These are phyloP conservation scores for Mallateleia sp. DNA, from an alignment of 2,888 invertebrate genomes.

Conservation along the genomic window DNA sequence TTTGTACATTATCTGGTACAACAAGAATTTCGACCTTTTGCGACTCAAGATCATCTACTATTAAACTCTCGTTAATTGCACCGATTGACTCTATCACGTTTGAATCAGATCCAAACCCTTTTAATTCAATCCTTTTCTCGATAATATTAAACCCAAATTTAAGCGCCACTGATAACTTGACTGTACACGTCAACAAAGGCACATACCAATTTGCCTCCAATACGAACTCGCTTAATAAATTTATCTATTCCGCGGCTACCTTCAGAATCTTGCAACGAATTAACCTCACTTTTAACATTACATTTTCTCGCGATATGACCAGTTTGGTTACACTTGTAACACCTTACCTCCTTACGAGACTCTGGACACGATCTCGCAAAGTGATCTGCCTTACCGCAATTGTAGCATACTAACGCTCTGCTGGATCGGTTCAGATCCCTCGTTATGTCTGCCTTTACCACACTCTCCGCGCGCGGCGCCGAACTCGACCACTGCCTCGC, in stretches of 20 bases:
- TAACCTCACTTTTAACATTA: background rate
- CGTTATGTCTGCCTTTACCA: no score
- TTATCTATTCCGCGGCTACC: background rate
- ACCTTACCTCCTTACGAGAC: background rate
- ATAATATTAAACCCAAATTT: background rate
- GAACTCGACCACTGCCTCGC: background rate
- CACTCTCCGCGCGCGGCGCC: no score
- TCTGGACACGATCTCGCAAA: background rate
- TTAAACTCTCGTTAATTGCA: background rate
- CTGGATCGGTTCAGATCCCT: background rate
- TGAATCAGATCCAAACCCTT: constrained; percentile 31
- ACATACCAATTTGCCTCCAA: background rate
- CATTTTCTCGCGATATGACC: background rate
- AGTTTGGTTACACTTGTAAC: background rate
- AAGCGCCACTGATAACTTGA: background rate
- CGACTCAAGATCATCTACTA: constrained; percentile 23
- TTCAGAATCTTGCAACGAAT: background rate
- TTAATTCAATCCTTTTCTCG: background rate
- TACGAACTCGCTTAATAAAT: background rate
- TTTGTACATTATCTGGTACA: constrained; percentile 20
- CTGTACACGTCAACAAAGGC: background rate
- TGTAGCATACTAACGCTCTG: background rate
- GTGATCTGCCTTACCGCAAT: background rate
- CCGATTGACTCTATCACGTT: constrained; percentile 42
- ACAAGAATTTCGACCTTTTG: background rate